Conservation (phyloP, 2,888 invertebrate species). For the Drosophila mercatorum region DNA sequence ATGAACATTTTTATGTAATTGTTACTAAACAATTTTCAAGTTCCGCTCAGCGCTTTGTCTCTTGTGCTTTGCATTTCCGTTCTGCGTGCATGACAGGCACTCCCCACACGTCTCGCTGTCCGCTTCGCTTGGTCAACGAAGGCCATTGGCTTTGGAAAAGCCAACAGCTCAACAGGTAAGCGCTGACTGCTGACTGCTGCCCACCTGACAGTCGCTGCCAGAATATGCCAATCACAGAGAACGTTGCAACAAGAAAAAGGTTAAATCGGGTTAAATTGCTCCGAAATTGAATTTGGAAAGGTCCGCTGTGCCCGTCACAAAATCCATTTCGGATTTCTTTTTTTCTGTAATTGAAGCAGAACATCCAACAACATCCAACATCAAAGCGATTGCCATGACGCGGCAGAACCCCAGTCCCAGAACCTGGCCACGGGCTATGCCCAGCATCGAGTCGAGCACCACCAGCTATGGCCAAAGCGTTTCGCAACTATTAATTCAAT, state of each 20-base stretch:
- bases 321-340: slow-evolving; percentile 47
- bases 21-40: slow-evolving; percentile 64
- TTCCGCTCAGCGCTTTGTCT: slow-evolving; percentile 60
- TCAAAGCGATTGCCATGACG: slow-evolving; percentile 44
- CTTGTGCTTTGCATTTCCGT: slow-evolving; percentile 78
- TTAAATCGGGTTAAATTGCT: slow-evolving; percentile 30
- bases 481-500: slow-evolving; percentile 64
- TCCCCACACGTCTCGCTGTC: slow-evolving; percentile 42
- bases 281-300: slow-evolving; percentile 32
- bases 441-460: slow-evolving; percentile 4
- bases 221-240: slow-evolving; percentile 32
- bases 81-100: slow-evolving; percentile 68
- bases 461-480: slow-evolving; percentile 14
- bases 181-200: slow-evolving; percentile 27
- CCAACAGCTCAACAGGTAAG: slow-evolving; percentile 48
- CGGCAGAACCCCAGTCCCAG: slow-evolving; percentile 23
- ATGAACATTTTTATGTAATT: slow-evolving; percentile 18
- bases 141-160: slow-evolving; percentile 72
- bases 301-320: slow-evolving; percentile 9
- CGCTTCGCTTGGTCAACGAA: slow-evolving; percentile 64
- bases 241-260: slow-evolving; percentile 33
- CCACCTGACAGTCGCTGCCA: slow-evolving; percentile 13
- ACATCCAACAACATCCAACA: slow-evolving; percentile 47
- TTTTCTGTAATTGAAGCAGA: slow-evolving; percentile 34
- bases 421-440: slow-evolving; percentile 26